Evolutionary conservation across 1,140 invertebrate genomes (phyloP), one percentile per base, ranked within the genome.

Genomic region (Lepidurus packardi): DNA sequence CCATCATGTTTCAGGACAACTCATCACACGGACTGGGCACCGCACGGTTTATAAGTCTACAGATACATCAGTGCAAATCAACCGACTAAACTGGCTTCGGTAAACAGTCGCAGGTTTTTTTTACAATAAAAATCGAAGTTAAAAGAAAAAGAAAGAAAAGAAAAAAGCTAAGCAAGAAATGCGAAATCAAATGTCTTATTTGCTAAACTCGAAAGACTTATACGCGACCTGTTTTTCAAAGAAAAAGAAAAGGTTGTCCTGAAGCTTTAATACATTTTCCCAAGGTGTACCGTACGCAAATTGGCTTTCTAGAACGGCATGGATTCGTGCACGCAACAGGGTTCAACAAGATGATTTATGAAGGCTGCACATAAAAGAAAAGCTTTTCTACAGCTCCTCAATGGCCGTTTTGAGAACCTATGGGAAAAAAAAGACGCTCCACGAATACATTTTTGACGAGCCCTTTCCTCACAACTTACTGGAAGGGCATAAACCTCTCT

Each of bases 1-100:
- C 53, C 53, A 65, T 65, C 53, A 65, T 65, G 53, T 65, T 65
- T 65, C 53, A 65, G n/a, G 53, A 65, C 53, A 65, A 65, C 53
- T 65, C 53, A 65, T 65, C 53, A 65, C 53, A 21, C 53, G 53
- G 21, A 65, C 53, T 65, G 53, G 53, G 53, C 21, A n/a, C 53
- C 53, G 53, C 53, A 65, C 16, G 21, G 21, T 21, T n/a, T 21
- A 65, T 65, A 65, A 16, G 53, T 16, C 21, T 65, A 65, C n/a
- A 65, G 53, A 21, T 21, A 21, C 53, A 65, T 65, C 8, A 65
- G 53, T 65, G 53, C 53, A 65, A 65, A 65, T 65, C 53, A 65
- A 65, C 53, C 53, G 16, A 21, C 13, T 65, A 65, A 65, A 65
- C 16, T 65, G 53, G 16, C 53, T 65, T 65, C 53, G 16, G 6